Conservation (phyloP, 2,113 vertebrate species). For the Atrichornis clamosus region DNA sequence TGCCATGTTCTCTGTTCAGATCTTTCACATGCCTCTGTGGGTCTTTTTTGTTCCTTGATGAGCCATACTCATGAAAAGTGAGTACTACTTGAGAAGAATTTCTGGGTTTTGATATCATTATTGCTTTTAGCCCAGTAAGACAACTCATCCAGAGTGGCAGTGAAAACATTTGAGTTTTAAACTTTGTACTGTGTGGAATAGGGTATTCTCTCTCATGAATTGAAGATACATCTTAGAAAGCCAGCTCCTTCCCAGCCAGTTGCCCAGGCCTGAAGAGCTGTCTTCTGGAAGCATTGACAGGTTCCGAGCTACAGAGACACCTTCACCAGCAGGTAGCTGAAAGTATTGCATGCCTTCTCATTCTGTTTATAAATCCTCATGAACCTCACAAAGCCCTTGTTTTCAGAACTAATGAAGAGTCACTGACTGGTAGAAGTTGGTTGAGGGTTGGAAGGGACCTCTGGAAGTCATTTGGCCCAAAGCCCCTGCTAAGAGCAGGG, state of each 20-base stretch:
- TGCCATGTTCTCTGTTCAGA: not conserved
- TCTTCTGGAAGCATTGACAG: not conserved
- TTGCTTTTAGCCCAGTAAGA: not conserved
- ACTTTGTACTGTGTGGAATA: not conserved
- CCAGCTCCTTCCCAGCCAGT: not conserved
- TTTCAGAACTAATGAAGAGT: not conserved
- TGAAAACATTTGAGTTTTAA: not conserved
- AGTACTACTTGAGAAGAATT: not conserved
- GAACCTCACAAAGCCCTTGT: not conserved
- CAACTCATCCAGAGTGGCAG: not conserved
- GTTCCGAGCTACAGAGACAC: not conserved
- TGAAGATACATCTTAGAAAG: not conserved
- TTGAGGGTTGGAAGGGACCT: not conserved
- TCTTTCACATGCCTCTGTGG: not conserved
- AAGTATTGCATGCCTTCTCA: not conserved
- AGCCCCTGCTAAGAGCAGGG: not conserved
- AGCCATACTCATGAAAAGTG: not conserved
- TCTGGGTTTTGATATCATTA: not conserved
- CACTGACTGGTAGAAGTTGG: not conserved
- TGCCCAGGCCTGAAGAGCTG: not conserved
- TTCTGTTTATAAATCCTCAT: not conserved
- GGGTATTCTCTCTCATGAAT: not conserved
- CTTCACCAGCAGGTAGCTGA: not conserved
- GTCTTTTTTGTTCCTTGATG: not conserved
- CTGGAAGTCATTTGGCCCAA: not conserved